phyloP scores from a whole-genome alignment of 92 coral and sea anemone genomes.

The Paragorgia papillata region DNA sequence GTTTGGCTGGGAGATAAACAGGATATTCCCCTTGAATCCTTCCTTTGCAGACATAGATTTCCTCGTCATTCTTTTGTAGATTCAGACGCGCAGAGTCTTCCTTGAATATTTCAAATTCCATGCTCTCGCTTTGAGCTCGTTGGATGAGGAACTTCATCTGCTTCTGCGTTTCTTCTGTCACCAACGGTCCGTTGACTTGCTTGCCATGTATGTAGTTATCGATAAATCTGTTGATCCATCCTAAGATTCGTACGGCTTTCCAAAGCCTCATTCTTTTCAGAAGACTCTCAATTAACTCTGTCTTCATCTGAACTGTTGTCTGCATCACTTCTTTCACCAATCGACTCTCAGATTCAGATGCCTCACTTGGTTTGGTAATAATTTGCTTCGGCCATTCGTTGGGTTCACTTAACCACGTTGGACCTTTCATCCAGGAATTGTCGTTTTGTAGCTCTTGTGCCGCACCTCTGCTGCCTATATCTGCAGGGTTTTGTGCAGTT shows the following conservation, averaged over 20 bases:
- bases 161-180: constrained; percentile 18
- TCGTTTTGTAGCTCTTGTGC: too few relatives aligned
- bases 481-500: too few relatives aligned
- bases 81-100: neutral
- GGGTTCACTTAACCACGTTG: too few relatives aligned
- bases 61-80: constrained; percentile 24
- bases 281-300: neutral
- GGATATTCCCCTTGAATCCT: constrained; percentile 35
- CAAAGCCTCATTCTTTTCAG: too few relatives aligned
- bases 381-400: constrained; percentile 10
- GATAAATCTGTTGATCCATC: too few relatives aligned
- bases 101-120: neutral
- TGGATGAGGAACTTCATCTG: constrained; percentile 4
- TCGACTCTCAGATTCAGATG: too few relatives aligned
- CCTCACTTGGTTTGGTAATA: constrained; percentile 7
- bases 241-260: too few relatives aligned
- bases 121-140: constrained; percentile 8
- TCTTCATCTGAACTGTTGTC: neutral
- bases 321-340: too few relatives aligned
- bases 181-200: constrained; percentile 1
- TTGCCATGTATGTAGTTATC: neutral
- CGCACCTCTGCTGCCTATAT: too few relatives aligned
- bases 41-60: constrained; percentile 7
- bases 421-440: too few relatives aligned
- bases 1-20: constrained; percentile 20